Evolutionary conservation across 2,888 invertebrate species (phyloP).

Genomic region (Eledona agricola): DNA sequence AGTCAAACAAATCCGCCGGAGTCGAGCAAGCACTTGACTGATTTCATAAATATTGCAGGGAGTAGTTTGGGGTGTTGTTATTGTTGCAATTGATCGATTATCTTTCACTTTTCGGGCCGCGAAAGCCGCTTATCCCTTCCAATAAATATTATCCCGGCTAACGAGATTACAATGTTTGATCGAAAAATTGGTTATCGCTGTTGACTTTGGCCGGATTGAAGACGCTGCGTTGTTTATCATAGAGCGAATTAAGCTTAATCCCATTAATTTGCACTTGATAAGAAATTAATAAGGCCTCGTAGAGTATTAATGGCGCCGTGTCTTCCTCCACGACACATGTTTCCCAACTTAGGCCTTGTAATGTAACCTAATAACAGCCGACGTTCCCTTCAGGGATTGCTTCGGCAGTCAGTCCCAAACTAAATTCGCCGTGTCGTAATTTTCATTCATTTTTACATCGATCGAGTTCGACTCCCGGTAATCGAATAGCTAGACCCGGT

Average conservation of each 20-base stretch:
- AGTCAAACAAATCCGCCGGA: conserved; percentile 13
- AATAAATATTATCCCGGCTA: conserved; percentile 9
- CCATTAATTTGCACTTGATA: conserved; percentile 18
- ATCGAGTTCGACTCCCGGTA: conserved; percentile 20
- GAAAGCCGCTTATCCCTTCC: conserved; percentile 1
- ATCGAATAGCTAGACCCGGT: conserved; percentile 27
- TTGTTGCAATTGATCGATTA: conserved; percentile 18
- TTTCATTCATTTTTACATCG: conserved; percentile 24
- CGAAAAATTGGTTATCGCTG: too few species aligned
- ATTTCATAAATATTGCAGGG: conserved; percentile 17
- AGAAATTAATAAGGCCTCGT: conserved; percentile 13
- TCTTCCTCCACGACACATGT: conserved; percentile 14
- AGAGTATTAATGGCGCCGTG: conserved; percentile 4
- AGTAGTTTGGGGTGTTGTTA: conserved; percentile 11
- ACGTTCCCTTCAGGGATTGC: conserved; percentile 12
- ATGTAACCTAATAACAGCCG: conserved; percentile 12
- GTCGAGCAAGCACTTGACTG: conserved; percentile 3
- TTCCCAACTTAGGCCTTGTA: conserved; percentile 18
- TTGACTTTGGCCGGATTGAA: too few species aligned
- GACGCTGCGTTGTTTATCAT: too few species aligned
- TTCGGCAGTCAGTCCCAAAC: too few species aligned
- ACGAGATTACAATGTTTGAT: conserved; percentile 2
- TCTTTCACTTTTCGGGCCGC: conserved; percentile 5
- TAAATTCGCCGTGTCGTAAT: conserved; percentile 9
- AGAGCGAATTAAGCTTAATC: too few species aligned